These are phyloP conservation scores for Rhabdornis inornatus DNA, from an alignment of 2,113 vertebrate genomes.

Conservation along the genomic window DNA sequence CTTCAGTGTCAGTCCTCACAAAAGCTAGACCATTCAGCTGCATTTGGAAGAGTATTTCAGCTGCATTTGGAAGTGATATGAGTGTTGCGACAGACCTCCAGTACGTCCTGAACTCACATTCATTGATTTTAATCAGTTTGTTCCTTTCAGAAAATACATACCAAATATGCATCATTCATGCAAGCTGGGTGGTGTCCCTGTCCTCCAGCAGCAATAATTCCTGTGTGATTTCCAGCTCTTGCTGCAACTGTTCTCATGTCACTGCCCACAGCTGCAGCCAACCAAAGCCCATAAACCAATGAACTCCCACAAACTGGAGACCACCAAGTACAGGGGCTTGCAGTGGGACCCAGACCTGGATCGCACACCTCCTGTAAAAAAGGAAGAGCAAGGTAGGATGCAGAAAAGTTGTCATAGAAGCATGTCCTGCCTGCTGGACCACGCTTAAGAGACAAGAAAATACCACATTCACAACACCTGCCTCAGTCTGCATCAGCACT, in stretches of 20 bases:
- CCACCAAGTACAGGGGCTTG: accelerated
- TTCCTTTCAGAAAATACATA: background rate
- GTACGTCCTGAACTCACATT: accelerated
- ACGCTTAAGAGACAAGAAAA: background rate
- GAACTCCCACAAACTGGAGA: background rate
- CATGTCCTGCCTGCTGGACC: background rate
- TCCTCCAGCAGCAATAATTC: background rate
- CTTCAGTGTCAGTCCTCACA: background rate
- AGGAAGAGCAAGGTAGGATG: background rate
- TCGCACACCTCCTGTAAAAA: background rate
- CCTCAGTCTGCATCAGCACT: background rate
- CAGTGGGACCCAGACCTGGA: background rate
- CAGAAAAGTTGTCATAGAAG: background rate
- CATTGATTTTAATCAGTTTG: background rate
- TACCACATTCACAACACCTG: too few species aligned
- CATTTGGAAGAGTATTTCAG: background rate
- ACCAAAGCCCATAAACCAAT: accelerated
- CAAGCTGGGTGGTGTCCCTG: background rate
- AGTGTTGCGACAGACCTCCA: background rate
- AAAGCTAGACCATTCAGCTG: background rate
- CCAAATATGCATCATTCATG: background rate
- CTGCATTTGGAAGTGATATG: background rate
- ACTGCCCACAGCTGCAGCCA: background rate
- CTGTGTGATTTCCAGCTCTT: background rate
- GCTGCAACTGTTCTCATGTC: background rate